Evolutionary conservation across 1,140 invertebrate genomes (phyloP).

Genomic region (Ptiloglossa arizonensis): DNA sequence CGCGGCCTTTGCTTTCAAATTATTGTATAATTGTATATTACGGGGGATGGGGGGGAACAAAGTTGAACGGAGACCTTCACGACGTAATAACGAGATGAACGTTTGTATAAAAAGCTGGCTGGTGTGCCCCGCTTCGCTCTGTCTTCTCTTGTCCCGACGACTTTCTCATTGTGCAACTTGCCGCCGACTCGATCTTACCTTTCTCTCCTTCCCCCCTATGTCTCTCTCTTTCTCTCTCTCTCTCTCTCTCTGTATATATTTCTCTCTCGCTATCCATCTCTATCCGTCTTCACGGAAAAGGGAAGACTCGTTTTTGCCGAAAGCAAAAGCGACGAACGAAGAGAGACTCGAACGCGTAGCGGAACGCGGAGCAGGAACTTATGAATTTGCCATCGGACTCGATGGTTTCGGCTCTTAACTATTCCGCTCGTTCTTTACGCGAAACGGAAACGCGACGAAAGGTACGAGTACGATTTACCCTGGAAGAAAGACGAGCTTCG

Average conservation of each 20-base stretch:
- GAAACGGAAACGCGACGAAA: slow-evolving; percentile 8
- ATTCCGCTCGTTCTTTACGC: slow-evolving; percentile 12
- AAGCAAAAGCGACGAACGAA: slow-evolving; percentile 63
- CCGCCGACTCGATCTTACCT: slow-evolving; percentile 28
- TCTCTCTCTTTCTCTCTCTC: no score
- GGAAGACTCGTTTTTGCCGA: slow-evolving; percentile 62
- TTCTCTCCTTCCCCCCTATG: slow-evolving; percentile 13
- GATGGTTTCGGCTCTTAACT: slow-evolving; percentile 30
- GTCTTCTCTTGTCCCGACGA: slow-evolving; percentile 46
- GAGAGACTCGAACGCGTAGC: slow-evolving; percentile 47
- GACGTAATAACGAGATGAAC: slow-evolving; percentile 74
- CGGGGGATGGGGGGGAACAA: slow-evolving; percentile 69
- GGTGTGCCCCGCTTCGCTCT: slow-evolving; percentile 33
- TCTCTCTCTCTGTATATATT: no score
- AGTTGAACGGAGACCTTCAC: slow-evolving; percentile 67
- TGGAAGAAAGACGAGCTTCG: slow-evolving; percentile 10
- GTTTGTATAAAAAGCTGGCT: slow-evolving; percentile 70
- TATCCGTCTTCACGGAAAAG: slow-evolving; percentile 25
- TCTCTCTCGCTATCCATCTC: no score
- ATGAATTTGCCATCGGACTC: slow-evolving; percentile 74
- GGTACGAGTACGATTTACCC: slow-evolving; percentile 7
- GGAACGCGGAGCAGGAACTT: slow-evolving; percentile 68
- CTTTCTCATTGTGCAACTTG: slow-evolving; percentile 35
- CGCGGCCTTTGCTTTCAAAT: slow-evolving; percentile 73
- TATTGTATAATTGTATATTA: slow-evolving; percentile 79